A percentile compares a stretch with the other conserved stretches of the same genome.
Conservation (phyloP, 2,113 vertebrate genomes). For the Rhinopithecus roxellana region DNA sequence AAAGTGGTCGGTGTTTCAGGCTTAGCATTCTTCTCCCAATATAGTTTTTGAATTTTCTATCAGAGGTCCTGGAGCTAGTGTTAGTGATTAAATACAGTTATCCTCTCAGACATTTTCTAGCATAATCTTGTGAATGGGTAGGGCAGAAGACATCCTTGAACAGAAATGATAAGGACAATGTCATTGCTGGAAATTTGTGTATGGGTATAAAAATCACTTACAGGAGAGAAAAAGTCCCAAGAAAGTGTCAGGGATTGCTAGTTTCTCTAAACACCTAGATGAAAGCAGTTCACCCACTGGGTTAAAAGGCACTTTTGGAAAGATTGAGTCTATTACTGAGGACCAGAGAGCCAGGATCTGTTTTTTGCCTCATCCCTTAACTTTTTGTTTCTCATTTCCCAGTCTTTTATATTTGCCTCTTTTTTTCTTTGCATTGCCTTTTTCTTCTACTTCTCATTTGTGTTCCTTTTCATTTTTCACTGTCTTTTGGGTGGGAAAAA, state of each 20-base stretch:
- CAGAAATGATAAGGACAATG: not conserved
- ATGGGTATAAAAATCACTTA: not conserved
- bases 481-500: not conserved
- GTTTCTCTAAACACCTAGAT: not conserved
- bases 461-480: not conserved
- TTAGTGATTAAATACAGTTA: not conserved
- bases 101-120: not conserved
- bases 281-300: not conserved
- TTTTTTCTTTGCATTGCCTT: not conserved
- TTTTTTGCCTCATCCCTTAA: not conserved
- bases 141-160: not conserved
- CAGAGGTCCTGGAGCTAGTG: not conserved
- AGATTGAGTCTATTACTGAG: not conserved
- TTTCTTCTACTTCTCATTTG: not conserved
- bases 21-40: not conserved
- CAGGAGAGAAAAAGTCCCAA: not conserved
- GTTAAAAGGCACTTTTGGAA: not conserved
- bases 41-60: not conserved
- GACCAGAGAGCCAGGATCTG: not conserved
- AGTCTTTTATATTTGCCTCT: not conserved
- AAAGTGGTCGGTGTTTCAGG: not conserved
- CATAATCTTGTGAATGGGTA: not conserved
- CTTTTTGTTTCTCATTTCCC: not conserved
- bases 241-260: not conserved
- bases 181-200: not conserved